Base-by-base conservation (phyloP, 2,888 invertebrate genomes). In the Cepaea hortensis region DNA sequence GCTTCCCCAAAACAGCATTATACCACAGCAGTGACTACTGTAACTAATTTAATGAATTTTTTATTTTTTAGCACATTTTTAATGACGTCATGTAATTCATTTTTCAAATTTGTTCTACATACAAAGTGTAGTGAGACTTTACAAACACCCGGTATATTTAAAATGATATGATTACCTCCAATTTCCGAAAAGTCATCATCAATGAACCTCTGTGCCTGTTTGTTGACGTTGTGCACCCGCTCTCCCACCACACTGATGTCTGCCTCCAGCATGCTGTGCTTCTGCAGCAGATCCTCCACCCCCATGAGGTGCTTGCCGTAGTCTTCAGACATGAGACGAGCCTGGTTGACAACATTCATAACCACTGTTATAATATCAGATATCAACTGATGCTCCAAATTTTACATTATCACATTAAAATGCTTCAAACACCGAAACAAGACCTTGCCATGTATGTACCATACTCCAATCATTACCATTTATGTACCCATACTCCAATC, bases 241-340 rank as follows among this genome's bases (percentile, higher is more conserved):
- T 99, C 99, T 0, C 99, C 99, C 20, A 99, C 96, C 68, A 99
- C 98, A 94, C 99, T 98, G 94, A 99, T 98, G 93, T 99, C 99
- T 0, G 99, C 99, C 95, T 99, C 99, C 48, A 99, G 97, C 11
- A 99, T 96, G 48, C 97, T 97, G 95, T 99, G 99, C 94, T 99
- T 99, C 95, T 99, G 99, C 90, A 99, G 95, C 88, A 99, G 96
- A 95, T 99, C 99, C 95, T 99, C 99, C 3, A 99, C 99, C 20
- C 99, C 99, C 99, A 99, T 99, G 92, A 99, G 95, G 95, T 99
- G 99, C 94, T 99, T 99, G 92, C 99, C 99, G 94, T 98, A 98
- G 95, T 99, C 99, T 94, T 99, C 99, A 0, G 98, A 98, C 93
- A 98, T 95, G 86, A 99, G 95, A 85, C 99, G 96, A 79, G 93